Evolutionary conservation across 2,113 vertebrate genomes (phyloP), one percentile per base, ranked within the genome.

Genomic region (Plectropomus leopardus): DNA sequence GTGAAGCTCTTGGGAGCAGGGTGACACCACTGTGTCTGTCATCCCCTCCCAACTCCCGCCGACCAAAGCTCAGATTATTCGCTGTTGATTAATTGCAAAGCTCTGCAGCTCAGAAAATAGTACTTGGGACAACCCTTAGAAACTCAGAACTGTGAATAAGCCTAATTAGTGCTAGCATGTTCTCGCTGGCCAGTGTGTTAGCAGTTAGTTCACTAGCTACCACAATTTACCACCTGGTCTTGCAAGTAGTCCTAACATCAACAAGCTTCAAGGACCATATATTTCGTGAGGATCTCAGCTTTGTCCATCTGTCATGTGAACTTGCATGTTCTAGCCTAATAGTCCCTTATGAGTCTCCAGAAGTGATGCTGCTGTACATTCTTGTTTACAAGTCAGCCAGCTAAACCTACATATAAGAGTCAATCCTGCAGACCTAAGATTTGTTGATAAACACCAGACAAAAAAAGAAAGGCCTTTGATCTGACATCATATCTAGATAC

Each of bases 401-500:
- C 11, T 23, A 40, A 36, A 45, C 40, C 1, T 40, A n/a, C 34
- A 61, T 23, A 61, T 40, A 61, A 40, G 58, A 40, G 15, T 19
- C 0, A 2, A 36, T 60, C 58, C n/a, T 40, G 6, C 10, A 21
- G 58, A 21, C 32, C 15, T 10, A 23, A 36, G 2, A 17, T 17
- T 15, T 45, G 11, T 40, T 13, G n/a, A n/a, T n/a, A n/a, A 51
- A 63, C 8, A 40, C 13, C n/a, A 24, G 21, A 10, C 44, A 10
- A 21, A 30, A 30, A 30, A n/a, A 4, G 3, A 30, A 57, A 26
- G n/a, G 32, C 66, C 32, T 6, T 2, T 16, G 36, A 8, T 28
- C 16, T 21, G 5, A 71, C n/a, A 51, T 68, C 30, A 36, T 23
- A 24, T 69, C 66, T 50, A 69, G n/a, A 51, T 44, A 32, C 40